These are phyloP conservation scores for Anneissia japonica DNA, from an alignment of 35 echinoderm and acorn worm species.

Conservation along the genomic window DNA sequence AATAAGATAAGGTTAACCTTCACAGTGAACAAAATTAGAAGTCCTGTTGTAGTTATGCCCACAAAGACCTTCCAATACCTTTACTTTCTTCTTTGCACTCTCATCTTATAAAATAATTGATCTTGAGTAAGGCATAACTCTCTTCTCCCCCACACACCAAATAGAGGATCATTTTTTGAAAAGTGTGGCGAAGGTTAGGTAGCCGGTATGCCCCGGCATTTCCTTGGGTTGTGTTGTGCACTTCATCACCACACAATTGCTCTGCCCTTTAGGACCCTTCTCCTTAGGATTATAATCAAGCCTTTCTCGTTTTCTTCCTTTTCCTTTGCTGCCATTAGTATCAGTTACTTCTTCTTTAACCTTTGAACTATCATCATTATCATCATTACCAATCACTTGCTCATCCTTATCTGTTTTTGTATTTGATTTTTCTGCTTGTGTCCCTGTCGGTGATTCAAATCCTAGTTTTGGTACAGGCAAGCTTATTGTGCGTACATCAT, in stretches of 20 bases:
- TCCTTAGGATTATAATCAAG: neutral
- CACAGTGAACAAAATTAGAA: too few species aligned
- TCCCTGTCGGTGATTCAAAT: neutral
- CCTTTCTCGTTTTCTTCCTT: neutral
- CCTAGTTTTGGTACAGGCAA: slow-evolving; percentile 64
- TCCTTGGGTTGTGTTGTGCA: slow-evolving; percentile 59
- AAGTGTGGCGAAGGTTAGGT: slow-evolving; percentile 80
- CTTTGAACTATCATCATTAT: neutral
- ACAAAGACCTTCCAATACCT: too few species aligned
- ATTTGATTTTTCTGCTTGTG: neutral
- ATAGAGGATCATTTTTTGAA: neutral
- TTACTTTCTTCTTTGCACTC: too few species aligned
- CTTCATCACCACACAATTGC: slow-evolving; percentile 8
- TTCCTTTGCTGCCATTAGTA: neutral
- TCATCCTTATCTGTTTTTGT: neutral
- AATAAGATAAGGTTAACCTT: too few species aligned
- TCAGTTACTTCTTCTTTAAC: neutral
- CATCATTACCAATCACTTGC: neutral
- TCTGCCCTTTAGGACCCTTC: slow-evolving; percentile 6
- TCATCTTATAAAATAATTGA: too few species aligned
- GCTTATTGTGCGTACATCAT: slow-evolving; percentile 49
- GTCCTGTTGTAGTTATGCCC: too few species aligned
- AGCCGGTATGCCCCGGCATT: slow-evolving; percentile 79
- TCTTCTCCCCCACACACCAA: too few species aligned
- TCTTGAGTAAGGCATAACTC: too few species aligned